A percentile compares a stretch with the other conserved stretches of the same genome.
Conservation (phyloP, 2,113 vertebrate genomes). For the Bufo bufo region DNA sequence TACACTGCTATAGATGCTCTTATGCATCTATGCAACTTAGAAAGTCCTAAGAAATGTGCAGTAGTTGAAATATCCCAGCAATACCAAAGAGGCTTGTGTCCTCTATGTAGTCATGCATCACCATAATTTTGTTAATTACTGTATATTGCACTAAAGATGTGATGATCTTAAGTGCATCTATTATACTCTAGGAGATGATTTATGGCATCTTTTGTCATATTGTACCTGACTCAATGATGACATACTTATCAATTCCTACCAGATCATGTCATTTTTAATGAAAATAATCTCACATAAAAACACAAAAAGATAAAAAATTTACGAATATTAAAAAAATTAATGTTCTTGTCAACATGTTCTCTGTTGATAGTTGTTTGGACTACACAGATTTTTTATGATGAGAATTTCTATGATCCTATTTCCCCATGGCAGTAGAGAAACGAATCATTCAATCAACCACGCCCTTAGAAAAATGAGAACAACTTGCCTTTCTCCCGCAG, state of each 20-base stretch:
- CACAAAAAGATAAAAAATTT: neutral
- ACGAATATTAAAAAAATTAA: neutral
- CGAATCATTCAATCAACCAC: neutral
- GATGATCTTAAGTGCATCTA: no score
- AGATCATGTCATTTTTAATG: neutral
- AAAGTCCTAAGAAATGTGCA: no score
- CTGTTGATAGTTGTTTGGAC: neutral
- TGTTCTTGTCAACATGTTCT: neutral
- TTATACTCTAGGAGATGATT: neutral
- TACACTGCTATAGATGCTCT: no score
- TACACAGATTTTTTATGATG: neutral
- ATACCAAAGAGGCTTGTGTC: no score
- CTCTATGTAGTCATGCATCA: neutral
- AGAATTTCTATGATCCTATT: neutral
- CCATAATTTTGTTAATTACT: neutral
- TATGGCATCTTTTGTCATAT: neutral
- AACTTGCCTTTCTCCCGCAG: neutral
- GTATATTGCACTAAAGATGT: neutral
- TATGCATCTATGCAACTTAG: no score
- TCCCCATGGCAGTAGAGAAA: neutral
- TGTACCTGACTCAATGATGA: no score
- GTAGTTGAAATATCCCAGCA: no score
- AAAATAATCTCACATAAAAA: neutral
- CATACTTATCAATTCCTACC: neutral
- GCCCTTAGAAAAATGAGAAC: neutral